phyloP scores from a whole-genome alignment of 2,797 vertebrate genomes.

The Neoniphon sammara region DNA sequence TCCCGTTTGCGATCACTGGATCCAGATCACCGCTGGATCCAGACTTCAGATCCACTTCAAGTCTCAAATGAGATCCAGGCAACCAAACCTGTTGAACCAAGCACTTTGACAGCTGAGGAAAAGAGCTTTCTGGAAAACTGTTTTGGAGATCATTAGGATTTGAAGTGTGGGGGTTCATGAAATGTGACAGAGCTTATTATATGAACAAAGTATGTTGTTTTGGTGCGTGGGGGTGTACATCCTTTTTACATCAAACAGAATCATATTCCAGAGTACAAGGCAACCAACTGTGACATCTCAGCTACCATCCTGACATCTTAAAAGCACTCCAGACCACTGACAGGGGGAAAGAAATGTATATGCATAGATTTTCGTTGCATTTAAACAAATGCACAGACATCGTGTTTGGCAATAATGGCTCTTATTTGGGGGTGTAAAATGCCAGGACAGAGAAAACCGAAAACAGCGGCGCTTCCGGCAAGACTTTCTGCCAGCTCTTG shows the following conservation, averaged over 20 bases:
- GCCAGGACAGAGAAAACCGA: too few species aligned
- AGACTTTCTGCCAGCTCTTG: too few species aligned
- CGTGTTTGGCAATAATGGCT: too few species aligned
- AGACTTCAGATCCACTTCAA: too few species aligned
- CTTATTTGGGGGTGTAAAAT: too few species aligned
- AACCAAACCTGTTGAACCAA: not conserved
- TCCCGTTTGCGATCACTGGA: not conserved
- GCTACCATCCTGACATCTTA: not conserved
- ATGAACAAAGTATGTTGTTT: not conserved
- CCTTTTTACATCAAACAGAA: not conserved
- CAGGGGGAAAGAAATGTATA: not conserved
- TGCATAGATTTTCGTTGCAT: too few species aligned
- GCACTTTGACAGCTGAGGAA: not conserved
- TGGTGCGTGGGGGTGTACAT: not conserved
- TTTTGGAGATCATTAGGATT: not conserved
- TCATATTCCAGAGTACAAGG: too few species aligned
- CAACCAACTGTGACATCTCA: too few species aligned
- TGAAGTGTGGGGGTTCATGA: constrained; percentile 3
- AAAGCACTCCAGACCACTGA: not conserved
- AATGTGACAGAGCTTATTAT: constrained; percentile 1
- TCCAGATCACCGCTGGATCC: too few species aligned
- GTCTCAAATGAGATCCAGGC: too few species aligned
- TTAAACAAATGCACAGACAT: too few species aligned
- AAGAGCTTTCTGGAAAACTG: constrained; percentile 2
- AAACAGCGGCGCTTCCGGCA: too few species aligned